Base-by-base conservation (phyloP, 2,113 vertebrate species). In the Corydoras maculifer region DNA sequence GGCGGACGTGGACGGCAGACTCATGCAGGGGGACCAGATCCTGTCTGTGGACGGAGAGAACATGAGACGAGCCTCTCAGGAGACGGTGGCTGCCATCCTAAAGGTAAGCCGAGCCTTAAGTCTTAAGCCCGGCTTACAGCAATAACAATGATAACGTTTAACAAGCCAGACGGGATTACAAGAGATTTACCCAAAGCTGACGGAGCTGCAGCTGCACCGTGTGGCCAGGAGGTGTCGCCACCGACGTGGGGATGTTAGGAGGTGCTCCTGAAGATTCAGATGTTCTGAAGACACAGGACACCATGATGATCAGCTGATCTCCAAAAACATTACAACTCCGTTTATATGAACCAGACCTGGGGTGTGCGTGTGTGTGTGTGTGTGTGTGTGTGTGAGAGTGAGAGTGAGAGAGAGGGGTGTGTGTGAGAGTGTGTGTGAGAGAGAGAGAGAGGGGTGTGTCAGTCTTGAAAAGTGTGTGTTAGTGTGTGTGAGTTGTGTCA, bases 11-110 rank as follows among this genome's bases (percentile, higher is more conserved):
- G 94, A 99, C 55, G 93, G 95, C n/a, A 90, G 95, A 70, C 85
- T 98, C 81, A 99, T 95, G 91, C 94, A 93, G 81, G 97, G 96
- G 60, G 96, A 98, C 77, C 95, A 97, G 84, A 99, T 99, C 83
- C 82, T 98, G 82, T 92, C 92, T 7, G 93, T 99, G 82, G 92
- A 96, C 57, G 89, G 92, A 31, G 94, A 98, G 65, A 92, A 99
- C 82, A 84, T 94, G 69, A 92, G 89, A 77, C 90, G 85, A 73
- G 91, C 94, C 58, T 93, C 95, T 8, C 96, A 98, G 77, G 96
- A 98, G 79, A 87, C 90, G 0, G 96, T 97, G 62, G 97, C 95
- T 14, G 89, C 94, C 57, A 82, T 94, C 25, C 89, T 98, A 77
- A 99, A 98, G 92, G 95, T 95, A 78, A 81, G 62, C 60, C 18